phyloP scores from a whole-genome alignment of 2,113 vertebrate species.

The Lamprotornis superbus region DNA sequence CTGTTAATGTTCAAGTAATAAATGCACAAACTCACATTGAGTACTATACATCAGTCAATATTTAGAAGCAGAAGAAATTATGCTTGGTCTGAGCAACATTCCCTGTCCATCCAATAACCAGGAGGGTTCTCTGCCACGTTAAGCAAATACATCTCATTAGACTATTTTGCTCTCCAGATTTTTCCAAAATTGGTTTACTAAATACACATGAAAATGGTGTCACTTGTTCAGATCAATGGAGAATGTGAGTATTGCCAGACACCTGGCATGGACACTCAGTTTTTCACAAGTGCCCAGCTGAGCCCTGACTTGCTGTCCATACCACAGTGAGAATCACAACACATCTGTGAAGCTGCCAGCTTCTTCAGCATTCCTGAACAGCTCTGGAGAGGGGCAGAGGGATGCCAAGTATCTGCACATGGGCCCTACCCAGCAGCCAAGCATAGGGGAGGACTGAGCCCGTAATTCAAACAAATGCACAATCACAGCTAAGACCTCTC shows the following conservation, averaged over 20 bases:
- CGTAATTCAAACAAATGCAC: not conserved
- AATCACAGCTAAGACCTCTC: not conserved
- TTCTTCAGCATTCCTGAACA: not conserved
- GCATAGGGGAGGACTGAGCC: not conserved
- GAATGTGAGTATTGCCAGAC: not conserved
- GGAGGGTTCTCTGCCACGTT: not conserved
- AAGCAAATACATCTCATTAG: not conserved
- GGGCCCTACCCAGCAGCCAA: not conserved
- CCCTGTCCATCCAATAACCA: not conserved
- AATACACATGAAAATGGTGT: rapidly evolving
- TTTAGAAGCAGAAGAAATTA: not conserved
- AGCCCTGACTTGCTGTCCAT: not conserved
- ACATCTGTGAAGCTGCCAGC: not conserved
- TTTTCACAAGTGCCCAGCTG: not conserved
- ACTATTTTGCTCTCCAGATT: not conserved
- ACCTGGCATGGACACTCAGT: not conserved
- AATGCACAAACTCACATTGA: not conserved
- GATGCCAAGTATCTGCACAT: not conserved
- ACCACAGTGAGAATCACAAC: not conserved
- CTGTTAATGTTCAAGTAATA: not conserved
- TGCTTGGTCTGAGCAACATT: not conserved
- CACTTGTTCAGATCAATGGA: not conserved
- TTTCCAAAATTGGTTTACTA: not conserved
- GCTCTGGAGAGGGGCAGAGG: not conserved
- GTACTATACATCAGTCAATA: not conserved